These are phyloP conservation scores for Mycetomoellerius zeteki DNA, from an alignment of 1,140 invertebrate species.

Conservation along the genomic window DNA sequence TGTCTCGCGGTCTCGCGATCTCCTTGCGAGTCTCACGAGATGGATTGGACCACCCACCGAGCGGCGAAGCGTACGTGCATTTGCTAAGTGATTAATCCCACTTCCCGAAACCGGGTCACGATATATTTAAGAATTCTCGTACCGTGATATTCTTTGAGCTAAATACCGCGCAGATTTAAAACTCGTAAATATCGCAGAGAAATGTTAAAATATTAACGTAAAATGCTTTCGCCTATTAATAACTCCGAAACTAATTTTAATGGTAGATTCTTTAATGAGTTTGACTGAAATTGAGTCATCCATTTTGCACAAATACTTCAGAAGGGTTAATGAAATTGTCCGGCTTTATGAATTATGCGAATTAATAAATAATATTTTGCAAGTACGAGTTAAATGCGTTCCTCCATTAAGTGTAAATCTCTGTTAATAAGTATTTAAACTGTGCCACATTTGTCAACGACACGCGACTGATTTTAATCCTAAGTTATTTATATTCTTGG, in stretches of 20 bases:
- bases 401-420: slow-evolving; percentile 34
- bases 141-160: not conserved
- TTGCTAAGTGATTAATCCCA: slow-evolving; percentile 61
- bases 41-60: slow-evolving; percentile 51
- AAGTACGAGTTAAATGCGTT: not conserved
- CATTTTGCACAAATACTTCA: slow-evolving; percentile 14
- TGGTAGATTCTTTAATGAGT: not conserved
- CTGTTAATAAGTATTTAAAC: slow-evolving; percentile 33
- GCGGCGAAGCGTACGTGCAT: slow-evolving; percentile 12
- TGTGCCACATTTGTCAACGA: slow-evolving; percentile 40
- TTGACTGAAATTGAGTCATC: slow-evolving; percentile 6
- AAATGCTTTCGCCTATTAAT: not conserved
- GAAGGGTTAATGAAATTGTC: slow-evolving; percentile 4
- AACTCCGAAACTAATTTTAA: slow-evolving; percentile 14
- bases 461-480: not conserved
- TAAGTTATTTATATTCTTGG: not conserved
- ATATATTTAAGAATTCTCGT: slow-evolving; percentile 45
- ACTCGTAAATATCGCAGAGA: not conserved
- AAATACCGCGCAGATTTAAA: not conserved
- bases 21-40: slow-evolving; percentile 46
- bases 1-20: slow-evolving; percentile 60
- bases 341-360: slow-evolving; percentile 37
- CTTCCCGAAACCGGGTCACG: slow-evolving; percentile 27
- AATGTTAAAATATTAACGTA: slow-evolving; percentile 6
- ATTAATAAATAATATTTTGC: slow-evolving; percentile 39